Evolutionary conservation across 2,797 vertebrate species (phyloP).

Genomic region (Etheostoma nigrum): DNA sequence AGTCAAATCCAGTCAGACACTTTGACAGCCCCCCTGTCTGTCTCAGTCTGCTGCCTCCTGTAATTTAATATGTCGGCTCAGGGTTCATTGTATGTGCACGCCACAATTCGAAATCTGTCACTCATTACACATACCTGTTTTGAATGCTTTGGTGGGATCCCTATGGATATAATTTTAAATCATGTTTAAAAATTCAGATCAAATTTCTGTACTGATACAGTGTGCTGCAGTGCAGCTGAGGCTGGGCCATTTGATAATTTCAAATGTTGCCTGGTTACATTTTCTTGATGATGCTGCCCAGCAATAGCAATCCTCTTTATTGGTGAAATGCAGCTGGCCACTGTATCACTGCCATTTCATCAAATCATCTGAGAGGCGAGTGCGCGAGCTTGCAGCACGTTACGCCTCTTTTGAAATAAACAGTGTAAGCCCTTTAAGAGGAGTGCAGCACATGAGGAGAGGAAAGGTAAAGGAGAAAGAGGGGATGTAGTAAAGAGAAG

Average conservation of each 20-base stretch:
- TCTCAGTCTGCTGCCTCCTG: constrained; percentile 83
- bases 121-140: constrained; percentile 25
- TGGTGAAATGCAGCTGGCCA: constrained; percentile 38
- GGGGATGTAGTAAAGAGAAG: constrained; percentile 48
- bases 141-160: constrained; percentile 10
- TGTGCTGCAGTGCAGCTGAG: not conserved
- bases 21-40: constrained; percentile 74
- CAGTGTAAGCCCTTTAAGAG: constrained; percentile 83
- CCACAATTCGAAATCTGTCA: constrained; percentile 46
- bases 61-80: constrained; percentile 79
- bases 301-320: constrained; percentile 53
- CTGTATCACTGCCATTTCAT: constrained; percentile 60
- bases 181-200: constrained; percentile 1
- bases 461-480: constrained; percentile 59
- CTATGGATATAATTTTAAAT: constrained; percentile 7
- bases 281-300: constrained; percentile 42
- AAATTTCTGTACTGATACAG: not conserved
- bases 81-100: constrained; percentile 60
- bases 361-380: constrained; percentile 50
- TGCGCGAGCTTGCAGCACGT: constrained; percentile 25
- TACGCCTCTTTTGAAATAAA: constrained; percentile 62
- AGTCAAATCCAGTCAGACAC: constrained; percentile 76
- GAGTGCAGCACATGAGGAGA: constrained; percentile 65
- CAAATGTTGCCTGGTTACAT: constrained; percentile 27
- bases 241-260: constrained; percentile 42